Percentiles rank a stretch among this genome's conserved stretches.
These are phyloP conservation scores for Lycocerus yunnanus DNA, from an alignment of 2,888 invertebrate species.

Conservation along the genomic window DNA sequence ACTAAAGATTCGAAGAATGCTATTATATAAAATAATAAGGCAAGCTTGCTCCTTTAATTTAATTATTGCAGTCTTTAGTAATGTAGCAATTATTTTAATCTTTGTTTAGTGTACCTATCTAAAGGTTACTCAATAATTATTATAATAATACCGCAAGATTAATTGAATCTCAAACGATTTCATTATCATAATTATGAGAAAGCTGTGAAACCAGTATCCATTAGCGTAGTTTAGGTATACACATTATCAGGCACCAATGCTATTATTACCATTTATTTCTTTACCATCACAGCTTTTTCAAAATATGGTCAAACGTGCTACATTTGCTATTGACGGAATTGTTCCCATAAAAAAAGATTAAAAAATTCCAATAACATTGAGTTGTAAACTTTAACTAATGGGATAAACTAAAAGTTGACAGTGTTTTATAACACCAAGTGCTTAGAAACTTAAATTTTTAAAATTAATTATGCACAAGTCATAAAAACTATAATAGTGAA, in stretches of 20 bases:
- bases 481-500: not conserved
- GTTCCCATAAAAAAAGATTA: not conserved
- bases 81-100: not conserved
- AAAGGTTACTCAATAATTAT: not conserved
- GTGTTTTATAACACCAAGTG: not conserved
- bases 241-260: not conserved
- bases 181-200: not conserved
- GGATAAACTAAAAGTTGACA: not conserved
- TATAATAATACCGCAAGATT: not conserved
- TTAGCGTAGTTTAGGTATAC: not conserved
- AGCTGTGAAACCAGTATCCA: not conserved
- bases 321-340: not conserved
- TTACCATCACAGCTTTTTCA: too few relatives aligned
- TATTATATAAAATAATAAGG: not conserved
- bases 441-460: not conserved
- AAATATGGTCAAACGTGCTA: too few relatives aligned
- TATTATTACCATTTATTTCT: not conserved
- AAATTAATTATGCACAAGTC: not conserved
- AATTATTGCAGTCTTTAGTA: not conserved
- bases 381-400: not conserved
- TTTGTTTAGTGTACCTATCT: not conserved
- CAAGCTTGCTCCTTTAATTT: not conserved
- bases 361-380: not conserved
- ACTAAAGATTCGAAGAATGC: not conserved
- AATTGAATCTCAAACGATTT: not conserved